These are phyloP conservation scores for Stichodactyla mertensii DNA, from an alignment of 64 coral and sea anemone species.

Conservation along the genomic window DNA sequence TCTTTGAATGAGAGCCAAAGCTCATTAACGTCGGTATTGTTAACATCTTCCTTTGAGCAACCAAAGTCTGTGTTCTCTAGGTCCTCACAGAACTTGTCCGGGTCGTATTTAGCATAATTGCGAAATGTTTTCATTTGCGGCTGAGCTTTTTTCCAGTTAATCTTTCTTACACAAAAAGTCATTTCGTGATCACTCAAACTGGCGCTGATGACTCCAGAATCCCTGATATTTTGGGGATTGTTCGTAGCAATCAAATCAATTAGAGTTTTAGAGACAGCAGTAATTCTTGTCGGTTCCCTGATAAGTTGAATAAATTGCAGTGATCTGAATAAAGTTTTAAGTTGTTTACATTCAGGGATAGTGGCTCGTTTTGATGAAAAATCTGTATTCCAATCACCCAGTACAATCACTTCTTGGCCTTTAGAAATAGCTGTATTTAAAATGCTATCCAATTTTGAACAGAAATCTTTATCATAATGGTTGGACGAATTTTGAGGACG, in stretches of 20 bases:
- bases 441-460: slow-evolving; percentile 21
- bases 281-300: slow-evolving; percentile 13
- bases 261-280: slow-evolving; percentile 21
- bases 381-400: slow-evolving; percentile 12
- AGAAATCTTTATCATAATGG: slow-evolving; percentile 43
- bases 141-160: slow-evolving; percentile 46
- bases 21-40: slow-evolving; percentile 23
- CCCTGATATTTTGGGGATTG: slow-evolving; percentile 16
- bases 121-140: slow-evolving; percentile 36
- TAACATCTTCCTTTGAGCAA: slow-evolving; percentile 11
- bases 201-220: slow-evolving; percentile 39
- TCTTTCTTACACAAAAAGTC: slow-evolving; percentile 22
- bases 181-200: slow-evolving; percentile 27
- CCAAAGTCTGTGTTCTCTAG: slow-evolving; percentile 4
- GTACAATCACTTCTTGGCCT: slow-evolving; percentile 13
- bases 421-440: background rate
- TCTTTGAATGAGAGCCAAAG: slow-evolving; percentile 15
- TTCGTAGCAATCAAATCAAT: slow-evolving; percentile 28
- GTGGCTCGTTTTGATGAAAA: slow-evolving; percentile 6
- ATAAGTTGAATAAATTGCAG: slow-evolving; percentile 26
- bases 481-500: slow-evolving; percentile 27
- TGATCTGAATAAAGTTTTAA: slow-evolving; percentile 18
- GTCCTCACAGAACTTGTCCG: slow-evolving; percentile 18
- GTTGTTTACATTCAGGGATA: slow-evolving; percentile 34
- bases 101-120: slow-evolving; percentile 42